phyloP scores from a whole-genome alignment of 2,797 vertebrate genomes.

The Glossophaga mutica region DNA sequence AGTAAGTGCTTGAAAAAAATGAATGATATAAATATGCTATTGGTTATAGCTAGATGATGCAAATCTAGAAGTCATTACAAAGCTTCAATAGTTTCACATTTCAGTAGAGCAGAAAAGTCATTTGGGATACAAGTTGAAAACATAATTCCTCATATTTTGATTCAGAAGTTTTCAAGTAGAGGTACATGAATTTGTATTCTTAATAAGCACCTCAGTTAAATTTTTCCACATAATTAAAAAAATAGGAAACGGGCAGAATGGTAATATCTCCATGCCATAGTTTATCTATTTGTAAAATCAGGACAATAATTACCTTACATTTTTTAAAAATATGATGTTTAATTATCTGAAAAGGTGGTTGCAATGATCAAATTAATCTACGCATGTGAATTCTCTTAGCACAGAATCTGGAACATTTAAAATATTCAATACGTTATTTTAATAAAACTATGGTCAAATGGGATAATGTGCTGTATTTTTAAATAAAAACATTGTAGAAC shows the following conservation, averaged over 20 bases:
- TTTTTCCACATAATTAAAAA: not conserved
- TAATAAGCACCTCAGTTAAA: not conserved
- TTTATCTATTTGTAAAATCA: constrained; percentile 21
- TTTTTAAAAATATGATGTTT: not conserved
- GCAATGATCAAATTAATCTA: not conserved
- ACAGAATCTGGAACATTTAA: not conserved
- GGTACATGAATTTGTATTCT: not conserved
- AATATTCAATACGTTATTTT: not conserved
- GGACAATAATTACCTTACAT: not conserved
- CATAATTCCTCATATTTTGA: constrained; percentile 6
- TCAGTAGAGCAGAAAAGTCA: not conserved
- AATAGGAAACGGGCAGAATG: not conserved
- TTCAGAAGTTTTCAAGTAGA: not conserved
- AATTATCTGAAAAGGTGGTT: not conserved
- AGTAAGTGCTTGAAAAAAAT: not conserved
- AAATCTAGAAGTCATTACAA: not conserved
- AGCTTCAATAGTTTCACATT: not conserved
- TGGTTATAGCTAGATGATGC: not conserved
- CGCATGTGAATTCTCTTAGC: not conserved
- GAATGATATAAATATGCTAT: not conserved
- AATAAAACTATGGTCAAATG: not conserved
- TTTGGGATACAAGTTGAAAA: not conserved
- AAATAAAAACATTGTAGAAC: not conserved
- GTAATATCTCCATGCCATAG: not conserved
- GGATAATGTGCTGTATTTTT: not conserved